Evolutionary conservation across 2,888 invertebrate genomes (phyloP).

Genomic region (Dryococelus australis): DNA sequence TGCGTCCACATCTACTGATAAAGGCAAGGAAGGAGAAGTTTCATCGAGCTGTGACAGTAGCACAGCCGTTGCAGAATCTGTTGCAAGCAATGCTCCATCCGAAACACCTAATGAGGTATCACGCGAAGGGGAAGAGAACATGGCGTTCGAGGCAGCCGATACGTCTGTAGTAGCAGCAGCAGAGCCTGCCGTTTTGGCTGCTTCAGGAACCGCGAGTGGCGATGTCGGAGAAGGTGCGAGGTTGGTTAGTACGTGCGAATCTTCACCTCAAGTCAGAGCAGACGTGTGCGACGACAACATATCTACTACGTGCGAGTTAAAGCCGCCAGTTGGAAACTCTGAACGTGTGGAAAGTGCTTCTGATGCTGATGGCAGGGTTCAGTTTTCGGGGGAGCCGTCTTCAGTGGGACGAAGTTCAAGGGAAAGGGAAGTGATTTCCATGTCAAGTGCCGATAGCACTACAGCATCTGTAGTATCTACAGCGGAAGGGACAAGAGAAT

Average conservation of each 20-base stretch:
- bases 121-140: neutral
- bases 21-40: slow-evolving; percentile 19
- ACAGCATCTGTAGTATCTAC: neutral
- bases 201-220: neutral
- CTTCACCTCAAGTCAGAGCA: neutral
- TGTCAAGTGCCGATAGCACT: slow-evolving; percentile 19
- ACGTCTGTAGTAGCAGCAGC: neutral
- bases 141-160: neutral
- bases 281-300: neutral
- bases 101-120: neutral
- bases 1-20: neutral
- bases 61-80: neutral
- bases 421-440: neutral
- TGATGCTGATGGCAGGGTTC: neutral
- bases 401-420: neutral
- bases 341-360: neutral
- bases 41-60: slow-evolving; percentile 22
- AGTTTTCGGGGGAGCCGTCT: neutral
- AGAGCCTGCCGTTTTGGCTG: neutral
- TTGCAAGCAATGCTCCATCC: neutral
- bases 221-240: neutral
- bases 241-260: neutral
- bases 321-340: neutral
- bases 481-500: neutral
- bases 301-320: neutral